Base-by-base conservation (phyloP, 2,113 vertebrate species). In the Pseudorectes ferrugineus region DNA sequence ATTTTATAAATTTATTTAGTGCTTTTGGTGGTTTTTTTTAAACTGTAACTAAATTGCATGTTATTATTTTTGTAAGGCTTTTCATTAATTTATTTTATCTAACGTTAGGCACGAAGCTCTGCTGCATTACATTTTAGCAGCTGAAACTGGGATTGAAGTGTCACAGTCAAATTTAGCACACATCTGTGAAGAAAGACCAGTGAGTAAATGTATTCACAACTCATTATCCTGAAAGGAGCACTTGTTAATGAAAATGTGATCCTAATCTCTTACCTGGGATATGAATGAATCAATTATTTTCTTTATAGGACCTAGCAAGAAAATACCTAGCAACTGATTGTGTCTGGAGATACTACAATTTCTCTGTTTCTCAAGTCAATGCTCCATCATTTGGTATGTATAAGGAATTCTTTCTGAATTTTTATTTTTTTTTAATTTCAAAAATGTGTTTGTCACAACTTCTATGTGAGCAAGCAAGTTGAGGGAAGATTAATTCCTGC, bases 91-190 rank as follows among this genome's bases (percentile, higher is more conserved):
- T 89, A 8, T 93, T 86, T 96, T 80, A 29, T 97, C 93, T 93
- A 68, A 94, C 24, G 6, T 96, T 95, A 99, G 99, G 98, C 97
- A 98, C 28, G 98, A 98, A 95, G 98, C 99, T 25, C 96, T 99
- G 70, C 96, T 99, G 85, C 98, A 98, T 97, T 99, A 99, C 24
- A 76, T 98, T 73, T 93, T 99, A 96, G 98, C 98, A 23, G 99
- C 99, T 93, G 99, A 99, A 98, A 98, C 98, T 29, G 99, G 99
- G 75, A 98, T 99, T 84, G 98, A 98, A 97, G 98, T 99, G 94
- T 99, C 99, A 46, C 99, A 99, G 97, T 98, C 98, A 92, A 99
- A 99, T 88, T 96, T 98, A 61, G 99, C 99, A 18, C 98, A 99
- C 95, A 98, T 99, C 94, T 99, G 99, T 92, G 98, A 99, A 98